Conservation (phyloP, 2,888 invertebrate genomes). For the Nomada goodeniana region DNA sequence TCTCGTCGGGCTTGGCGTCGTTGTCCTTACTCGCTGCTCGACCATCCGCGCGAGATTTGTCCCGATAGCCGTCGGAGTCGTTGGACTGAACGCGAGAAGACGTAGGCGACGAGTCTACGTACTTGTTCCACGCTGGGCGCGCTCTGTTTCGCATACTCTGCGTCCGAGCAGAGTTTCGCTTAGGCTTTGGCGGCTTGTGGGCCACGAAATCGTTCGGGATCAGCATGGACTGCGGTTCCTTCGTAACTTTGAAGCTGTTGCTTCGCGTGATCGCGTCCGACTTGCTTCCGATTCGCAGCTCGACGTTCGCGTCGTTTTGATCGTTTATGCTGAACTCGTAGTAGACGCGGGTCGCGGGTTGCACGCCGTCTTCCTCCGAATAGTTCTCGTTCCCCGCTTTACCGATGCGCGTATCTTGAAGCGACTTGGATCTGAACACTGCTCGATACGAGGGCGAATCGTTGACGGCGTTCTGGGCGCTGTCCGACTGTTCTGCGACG, state of each 20-base stretch:
- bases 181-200: constrained; percentile 91
- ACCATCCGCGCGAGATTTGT: constrained; percentile 26
- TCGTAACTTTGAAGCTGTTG: constrained; percentile 69
- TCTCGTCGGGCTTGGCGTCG: constrained; percentile 25
- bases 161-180: constrained; percentile 78
- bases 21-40: background rate
- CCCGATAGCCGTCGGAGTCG: constrained; percentile 39
- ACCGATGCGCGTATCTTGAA: constrained; percentile 83
- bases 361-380: constrained; percentile 68
- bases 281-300: constrained; percentile 52
- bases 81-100: constrained; percentile 23
- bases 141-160: constrained; percentile 81
- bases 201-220: constrained; percentile 85
- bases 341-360: constrained; percentile 71
- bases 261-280: constrained; percentile 67
- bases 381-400: constrained; percentile 64
- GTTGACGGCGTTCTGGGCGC: constrained; percentile 28
- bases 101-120: constrained; percentile 65
- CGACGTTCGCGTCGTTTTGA: constrained; percentile 57
- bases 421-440: constrained; percentile 84
- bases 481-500: constrained; percentile 54
- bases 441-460: constrained; percentile 66
- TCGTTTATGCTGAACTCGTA: constrained; percentile 78
- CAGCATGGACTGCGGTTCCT: constrained; percentile 78
- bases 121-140: constrained; percentile 80